Evolutionary conservation across 2,888 invertebrate species (phyloP).

Genomic region (Corbicula japonica): DNA sequence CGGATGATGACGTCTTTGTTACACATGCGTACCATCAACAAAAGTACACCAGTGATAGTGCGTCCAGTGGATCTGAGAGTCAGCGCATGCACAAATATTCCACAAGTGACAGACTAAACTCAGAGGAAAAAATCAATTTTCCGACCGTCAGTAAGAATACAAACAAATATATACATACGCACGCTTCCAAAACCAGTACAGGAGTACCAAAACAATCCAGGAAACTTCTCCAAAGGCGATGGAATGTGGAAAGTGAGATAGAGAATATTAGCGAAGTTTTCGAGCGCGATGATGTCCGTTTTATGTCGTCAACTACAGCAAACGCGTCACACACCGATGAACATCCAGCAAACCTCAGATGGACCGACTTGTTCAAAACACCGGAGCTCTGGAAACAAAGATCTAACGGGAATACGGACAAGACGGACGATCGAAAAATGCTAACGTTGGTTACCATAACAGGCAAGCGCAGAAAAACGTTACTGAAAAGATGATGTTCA

Average conservation of each 20-base stretch:
- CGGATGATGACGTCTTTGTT: too few species aligned
- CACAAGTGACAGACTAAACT: too few species aligned
- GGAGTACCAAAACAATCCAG: neutral
- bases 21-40: too few species aligned
- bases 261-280: constrained; percentile 21
- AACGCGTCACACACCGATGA: constrained; percentile 62
- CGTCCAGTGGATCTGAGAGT: too few species aligned
- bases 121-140: too few species aligned
- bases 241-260: too few species aligned
- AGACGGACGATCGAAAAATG: constrained; percentile 1
- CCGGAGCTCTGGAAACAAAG: constrained; percentile 70
- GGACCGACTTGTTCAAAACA: constrained; percentile 66
- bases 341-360: constrained; percentile 26
- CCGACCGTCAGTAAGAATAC: neutral
- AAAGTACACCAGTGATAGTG: too few species aligned
- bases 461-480: constrained; percentile 53
- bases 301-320: constrained; percentile 53
- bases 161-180: neutral
- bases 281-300: constrained; percentile 40
- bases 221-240: neutral
- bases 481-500: constrained; percentile 33
- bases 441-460: constrained; percentile 54
- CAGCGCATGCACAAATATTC: too few species aligned
- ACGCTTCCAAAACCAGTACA: neutral
- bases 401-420: neutral